Evolutionary conservation across 2,113 vertebrate species (phyloP).

Genomic region (Myrmophylax atrothorax): DNA sequence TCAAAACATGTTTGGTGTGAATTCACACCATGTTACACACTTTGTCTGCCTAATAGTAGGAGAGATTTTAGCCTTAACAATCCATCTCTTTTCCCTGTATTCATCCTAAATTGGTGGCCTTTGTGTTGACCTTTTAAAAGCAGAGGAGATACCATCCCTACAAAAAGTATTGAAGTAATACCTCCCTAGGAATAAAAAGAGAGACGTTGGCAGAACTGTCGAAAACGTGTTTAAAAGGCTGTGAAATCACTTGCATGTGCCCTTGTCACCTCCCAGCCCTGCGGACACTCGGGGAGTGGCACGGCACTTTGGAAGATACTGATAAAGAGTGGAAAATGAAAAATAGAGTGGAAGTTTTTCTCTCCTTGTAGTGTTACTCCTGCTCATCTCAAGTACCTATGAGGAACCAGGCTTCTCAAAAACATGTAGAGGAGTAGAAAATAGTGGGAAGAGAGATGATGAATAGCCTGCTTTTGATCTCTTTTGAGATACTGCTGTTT

Average conservation of each 20-base stretch:
- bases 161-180: not conserved
- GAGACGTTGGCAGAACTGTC: not conserved
- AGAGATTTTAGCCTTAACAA: not conserved
- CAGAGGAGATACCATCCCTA: not conserved
- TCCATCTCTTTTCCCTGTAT: not conserved
- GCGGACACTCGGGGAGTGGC: not conserved
- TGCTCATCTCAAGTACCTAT: fast-evolving
- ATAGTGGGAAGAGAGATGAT: not conserved
- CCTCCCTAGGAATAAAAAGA: not conserved
- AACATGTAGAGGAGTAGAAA: not conserved
- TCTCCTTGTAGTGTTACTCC: not conserved
- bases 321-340: not conserved
- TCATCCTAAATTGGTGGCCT: not conserved
- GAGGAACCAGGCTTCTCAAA: not conserved
- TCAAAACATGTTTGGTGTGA: not conserved
- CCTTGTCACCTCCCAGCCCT: not conserved
- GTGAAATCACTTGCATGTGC: not conserved
- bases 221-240: not conserved
- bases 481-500: not conserved
- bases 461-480: not conserved
- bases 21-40: not conserved
- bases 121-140: not conserved
- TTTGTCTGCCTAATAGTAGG: not conserved
- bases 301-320: not conserved
- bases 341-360: not conserved